Percentiles rank a stretch among this genome's conserved stretches.
Evolutionary conservation across 1,140 invertebrate species (phyloP).

Genomic region (Ostrea denselamellosa): DNA sequence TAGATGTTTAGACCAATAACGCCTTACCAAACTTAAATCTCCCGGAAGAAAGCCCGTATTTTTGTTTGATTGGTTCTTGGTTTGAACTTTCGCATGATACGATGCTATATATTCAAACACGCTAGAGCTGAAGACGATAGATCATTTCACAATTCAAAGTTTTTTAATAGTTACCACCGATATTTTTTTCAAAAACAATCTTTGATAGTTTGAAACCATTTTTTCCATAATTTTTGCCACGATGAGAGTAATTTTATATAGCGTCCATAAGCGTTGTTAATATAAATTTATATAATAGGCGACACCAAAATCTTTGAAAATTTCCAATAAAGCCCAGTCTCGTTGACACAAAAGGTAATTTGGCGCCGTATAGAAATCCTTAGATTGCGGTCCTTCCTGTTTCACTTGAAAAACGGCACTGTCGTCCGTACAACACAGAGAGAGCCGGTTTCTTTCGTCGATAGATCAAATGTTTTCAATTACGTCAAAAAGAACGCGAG

Average conservation of each 20-base stretch:
- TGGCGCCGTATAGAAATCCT: background rate
- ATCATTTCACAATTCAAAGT: background rate
- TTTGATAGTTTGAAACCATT: background rate
- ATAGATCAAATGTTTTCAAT: conserved; percentile 16
- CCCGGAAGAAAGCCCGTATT: background rate
- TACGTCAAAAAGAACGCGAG: background rate
- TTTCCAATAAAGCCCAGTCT: background rate
- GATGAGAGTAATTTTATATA: background rate
- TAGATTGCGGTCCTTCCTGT: background rate
- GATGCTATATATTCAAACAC: background rate
- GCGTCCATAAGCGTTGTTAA: background rate
- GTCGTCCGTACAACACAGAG: background rate
- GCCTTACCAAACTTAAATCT: background rate
- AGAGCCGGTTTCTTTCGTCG: background rate
- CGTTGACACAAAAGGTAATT: background rate
- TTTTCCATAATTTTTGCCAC: background rate
- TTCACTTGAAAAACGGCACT: background rate
- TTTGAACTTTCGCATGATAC: background rate
- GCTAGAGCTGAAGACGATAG: background rate
- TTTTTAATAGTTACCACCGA: background rate
- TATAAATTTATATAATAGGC: background rate
- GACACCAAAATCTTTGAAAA: background rate
- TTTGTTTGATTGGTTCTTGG: background rate
- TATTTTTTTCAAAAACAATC: background rate
- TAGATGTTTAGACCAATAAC: background rate